Evolutionary conservation across 2,113 vertebrate genomes (phyloP), one percentile per base, ranked within the genome.

Genomic region (Grantiella picta): DNA sequence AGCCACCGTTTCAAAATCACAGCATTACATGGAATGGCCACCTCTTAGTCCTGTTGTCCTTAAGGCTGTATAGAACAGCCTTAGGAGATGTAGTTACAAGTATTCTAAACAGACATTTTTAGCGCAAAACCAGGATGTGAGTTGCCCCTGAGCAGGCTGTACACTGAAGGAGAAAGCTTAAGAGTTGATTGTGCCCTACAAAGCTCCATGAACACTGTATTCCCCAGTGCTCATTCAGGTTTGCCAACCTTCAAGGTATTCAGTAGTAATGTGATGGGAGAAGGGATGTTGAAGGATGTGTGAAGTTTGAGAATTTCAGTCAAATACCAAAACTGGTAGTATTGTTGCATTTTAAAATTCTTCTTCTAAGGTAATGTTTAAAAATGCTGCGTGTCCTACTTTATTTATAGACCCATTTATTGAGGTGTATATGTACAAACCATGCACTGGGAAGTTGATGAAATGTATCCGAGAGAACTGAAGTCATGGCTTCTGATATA

Each of bases 21-120:
- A 29, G 11, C 25, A 45, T 61, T 77, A 57, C 10, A 42, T 63
- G 27, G 13, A 24, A 66, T 6, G 24, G 7, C 9, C 8, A 63
- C 2, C 8, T 89, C 36, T 54, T 65, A 33, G 7, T 61, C 76
- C 33, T 63, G 0, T 23, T 52, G 9, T 40, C 5, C 3, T 56
- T 59, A 38, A 45, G 9, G 42, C 17, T n/a, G 3, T 44, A 4
- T 21, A 53, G 36, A 79, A 90, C 60, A 80, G 5, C n/a, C n/a
- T n/a, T n/a, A n/a, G 5, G 2, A 0, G 19, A 27, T 33, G 17
- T 7, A 47, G 2, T 42, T 72, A 35, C 2, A 25, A 38, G 21
- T 70, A 65, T 35, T 42, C 72, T 82, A 35, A 66, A 8, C 15
- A 68, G 28, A 2, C 49, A 40, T 53, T 92, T 71, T 71, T 49